Conservation (phyloP, 2,888 invertebrate genomes). For the Acleris holmiana region DNA sequence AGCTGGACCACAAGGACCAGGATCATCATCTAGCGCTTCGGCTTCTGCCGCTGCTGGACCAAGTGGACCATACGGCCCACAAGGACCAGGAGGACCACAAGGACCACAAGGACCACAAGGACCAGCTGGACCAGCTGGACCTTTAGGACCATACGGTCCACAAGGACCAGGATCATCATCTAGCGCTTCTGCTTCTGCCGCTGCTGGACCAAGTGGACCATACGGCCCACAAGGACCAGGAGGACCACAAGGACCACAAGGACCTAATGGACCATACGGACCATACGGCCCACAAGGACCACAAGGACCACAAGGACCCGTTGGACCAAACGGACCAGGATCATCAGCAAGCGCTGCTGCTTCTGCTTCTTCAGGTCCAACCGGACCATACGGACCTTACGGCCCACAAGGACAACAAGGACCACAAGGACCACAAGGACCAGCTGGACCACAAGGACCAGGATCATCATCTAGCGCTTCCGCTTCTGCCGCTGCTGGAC, state of each 20-base stretch:
- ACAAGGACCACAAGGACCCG: too few species aligned
- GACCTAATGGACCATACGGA: too few species aligned
- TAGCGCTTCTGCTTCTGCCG: too few species aligned
- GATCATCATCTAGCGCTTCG: conserved; percentile 9
- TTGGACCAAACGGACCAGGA: conserved; percentile 16
- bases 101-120: conserved; percentile 10
- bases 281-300: too few species aligned
- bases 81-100: conserved; percentile 11
- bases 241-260: conserved; percentile 17
- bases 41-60: conserved; percentile 5
- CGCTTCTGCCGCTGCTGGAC: neutral
- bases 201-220: too few species aligned
- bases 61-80: neutral
- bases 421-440: conserved; percentile 18
- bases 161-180: conserved; percentile 24
- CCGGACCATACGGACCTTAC: too few species aligned
- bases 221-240: conserved; percentile 24
- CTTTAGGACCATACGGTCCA: conserved; percentile 23
- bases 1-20: conserved; percentile 18
- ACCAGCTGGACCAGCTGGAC: too few species aligned
- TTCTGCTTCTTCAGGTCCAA: conserved; percentile 15
- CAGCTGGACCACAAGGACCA: conserved; percentile 13
- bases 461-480: neutral
- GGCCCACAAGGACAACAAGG: too few species aligned
- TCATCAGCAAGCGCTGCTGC: conserved; percentile 34